These are phyloP conservation scores for Belonocnema kinseyi DNA, from an alignment of 1,140 invertebrate genomes.

Conservation along the genomic window DNA sequence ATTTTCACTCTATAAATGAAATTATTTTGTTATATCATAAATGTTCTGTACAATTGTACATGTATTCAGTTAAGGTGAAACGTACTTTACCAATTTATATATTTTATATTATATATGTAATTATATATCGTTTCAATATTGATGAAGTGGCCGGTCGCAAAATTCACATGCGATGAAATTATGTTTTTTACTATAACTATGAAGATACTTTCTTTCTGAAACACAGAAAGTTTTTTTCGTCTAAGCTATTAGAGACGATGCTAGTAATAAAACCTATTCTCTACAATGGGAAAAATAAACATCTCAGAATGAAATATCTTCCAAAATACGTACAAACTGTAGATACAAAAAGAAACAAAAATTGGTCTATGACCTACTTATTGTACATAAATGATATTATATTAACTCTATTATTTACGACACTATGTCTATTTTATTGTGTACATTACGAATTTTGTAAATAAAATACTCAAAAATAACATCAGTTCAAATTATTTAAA, in stretches of 20 bases:
- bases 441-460: conserved; percentile 58
- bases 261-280: neutral
- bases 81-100: too few species aligned
- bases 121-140: too few species aligned
- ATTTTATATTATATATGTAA: too few species aligned
- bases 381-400: conserved; percentile 47
- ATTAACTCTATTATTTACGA: conserved; percentile 35
- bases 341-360: neutral
- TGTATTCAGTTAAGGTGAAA: too few species aligned
- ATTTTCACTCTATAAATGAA: too few species aligned
- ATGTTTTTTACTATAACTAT: neutral
- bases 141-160: too few species aligned
- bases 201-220: neutral
- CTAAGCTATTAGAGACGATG: neutral
- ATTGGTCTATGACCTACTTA: conserved; percentile 9
- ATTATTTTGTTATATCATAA: too few species aligned
- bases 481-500: neutral
- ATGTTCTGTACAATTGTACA: too few species aligned
- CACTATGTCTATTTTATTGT: conserved; percentile 40
- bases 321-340: neutral
- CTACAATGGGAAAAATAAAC: neutral
- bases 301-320: neutral
- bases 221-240: neutral
- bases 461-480: conserved; percentile 52
- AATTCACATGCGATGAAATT: too few species aligned